Evolutionary conservation across 2,113 vertebrate species (phyloP), one percentile per base, ranked within the genome.

Genomic region (Girardinichthys multiradiatus): DNA sequence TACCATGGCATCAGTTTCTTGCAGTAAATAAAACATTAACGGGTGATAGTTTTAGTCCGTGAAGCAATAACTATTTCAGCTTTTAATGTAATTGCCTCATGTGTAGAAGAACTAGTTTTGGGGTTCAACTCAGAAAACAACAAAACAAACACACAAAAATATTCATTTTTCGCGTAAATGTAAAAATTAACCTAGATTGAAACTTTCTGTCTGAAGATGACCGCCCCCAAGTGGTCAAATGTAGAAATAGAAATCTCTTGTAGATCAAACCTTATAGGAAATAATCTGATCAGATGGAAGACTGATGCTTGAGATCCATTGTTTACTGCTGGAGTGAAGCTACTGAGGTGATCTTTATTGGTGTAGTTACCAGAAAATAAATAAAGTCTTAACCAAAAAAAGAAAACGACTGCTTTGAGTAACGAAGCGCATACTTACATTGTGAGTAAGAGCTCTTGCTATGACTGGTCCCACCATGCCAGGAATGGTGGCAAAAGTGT

Each of bases 401-500:
- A 19, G 17, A n/a, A n/a, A n/a, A 11, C 48, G 17, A 5, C 10
- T 9, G 48, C 21, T 54, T 54, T 54, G 21, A 54, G 7, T 10
- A 8, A 54, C n/a, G 48, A 54, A n/a, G 17, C 21, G 48, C 48
- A 17, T 8, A 54, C 97, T 97, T 94, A 99, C 98, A 31, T 95
- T 83, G 58, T 87, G 92, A 72, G 98, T 99, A 77, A 99, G 90
- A 19, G 69, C 89, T 88, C 95, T 95, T 42, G 95, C 98, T 77
- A 99, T 95, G 82, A 99, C 92, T 54, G 98, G 98, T 33, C 98
- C 97, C 72, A 97, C 92, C 97, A 99, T 99, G 70, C 98, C 98
- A 57, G 98, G 97, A 61, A 99, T 95, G 59, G 98, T 99, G 65
- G 94, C 98, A 90, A 99, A 99, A 29, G 97, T 94, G 91, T 99